Evolutionary conservation across 2,888 invertebrate species (phyloP).

Genomic region (Bugulina stolonifera): DNA sequence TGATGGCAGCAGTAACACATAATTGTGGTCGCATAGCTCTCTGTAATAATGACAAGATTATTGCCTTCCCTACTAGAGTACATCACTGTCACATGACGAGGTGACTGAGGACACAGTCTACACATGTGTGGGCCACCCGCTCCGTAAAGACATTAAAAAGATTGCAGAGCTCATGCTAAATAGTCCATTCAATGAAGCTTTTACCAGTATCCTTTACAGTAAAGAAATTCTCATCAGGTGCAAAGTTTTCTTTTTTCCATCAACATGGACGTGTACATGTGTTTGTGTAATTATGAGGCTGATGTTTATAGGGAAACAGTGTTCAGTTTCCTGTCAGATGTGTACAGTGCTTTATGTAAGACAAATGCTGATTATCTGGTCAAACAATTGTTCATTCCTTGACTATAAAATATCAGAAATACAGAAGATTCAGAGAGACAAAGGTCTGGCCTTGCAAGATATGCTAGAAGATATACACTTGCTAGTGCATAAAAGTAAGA

Average conservation of each 20-base stretch:
- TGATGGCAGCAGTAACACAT: no score
- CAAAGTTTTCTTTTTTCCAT: no score
- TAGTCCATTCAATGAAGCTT: background rate
- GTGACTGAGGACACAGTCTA: conserved; percentile 89
- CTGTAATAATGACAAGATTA: no score
- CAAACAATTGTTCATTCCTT: no score
- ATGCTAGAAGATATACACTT: conserved; percentile 85
- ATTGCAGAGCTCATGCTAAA: conserved; percentile 56
- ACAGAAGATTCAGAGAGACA: conserved; percentile 67
- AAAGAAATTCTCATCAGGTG: no score
- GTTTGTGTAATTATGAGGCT: no score
- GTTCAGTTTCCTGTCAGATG: no score
- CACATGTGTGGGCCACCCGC: conserved; percentile 92
- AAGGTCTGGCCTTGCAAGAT: conserved; percentile 87
- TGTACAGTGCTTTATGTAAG: no score
- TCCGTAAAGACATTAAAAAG: conserved; percentile 77
- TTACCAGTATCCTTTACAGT: conserved; percentile 25
- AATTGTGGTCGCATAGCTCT: no score
- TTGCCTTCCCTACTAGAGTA: conserved; percentile 62
- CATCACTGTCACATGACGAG: conserved; percentile 81
- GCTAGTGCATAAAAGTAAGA: conserved; percentile 75
- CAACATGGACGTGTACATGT: no score
- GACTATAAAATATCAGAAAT: conserved; percentile 60
- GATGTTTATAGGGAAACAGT: no score
- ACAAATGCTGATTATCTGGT: no score